A percentile compares a stretch with the other conserved stretches of the same genome.
These are phyloP conservation scores for Cynaeus angustus DNA, from an alignment of 2,888 invertebrate genomes.

Conservation along the genomic window DNA sequence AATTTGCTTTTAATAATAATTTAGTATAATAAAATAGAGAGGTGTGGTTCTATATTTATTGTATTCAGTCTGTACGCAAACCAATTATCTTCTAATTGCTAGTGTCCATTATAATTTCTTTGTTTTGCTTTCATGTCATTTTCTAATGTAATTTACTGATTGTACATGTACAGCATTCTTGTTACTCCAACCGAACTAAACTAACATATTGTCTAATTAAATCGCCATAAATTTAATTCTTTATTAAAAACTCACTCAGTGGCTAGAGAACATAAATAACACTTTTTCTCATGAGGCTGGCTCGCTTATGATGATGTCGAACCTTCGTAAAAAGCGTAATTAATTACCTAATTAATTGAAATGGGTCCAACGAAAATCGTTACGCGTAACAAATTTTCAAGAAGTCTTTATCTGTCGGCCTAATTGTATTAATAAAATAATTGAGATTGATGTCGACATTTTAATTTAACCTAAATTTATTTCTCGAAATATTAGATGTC, in stretches of 20 bases:
- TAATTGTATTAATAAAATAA: constrained; percentile 34
- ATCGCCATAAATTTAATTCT: not conserved
- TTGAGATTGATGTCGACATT: constrained; percentile 34
- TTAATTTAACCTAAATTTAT: constrained; percentile 16
- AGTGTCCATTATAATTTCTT: not conserved
- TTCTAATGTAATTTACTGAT: too few species aligned
- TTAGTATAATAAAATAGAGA: too few species aligned
- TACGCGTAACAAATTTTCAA: constrained; percentile 35
- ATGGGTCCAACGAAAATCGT: constrained; percentile 17
- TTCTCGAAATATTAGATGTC: constrained; percentile 7
- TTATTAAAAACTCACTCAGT: not conserved
- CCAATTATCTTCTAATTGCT: too few species aligned
- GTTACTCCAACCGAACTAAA: not conserved
- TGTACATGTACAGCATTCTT: not conserved
- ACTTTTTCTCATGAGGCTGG: constrained; percentile 7
- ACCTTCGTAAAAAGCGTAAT: constrained; percentile 8
- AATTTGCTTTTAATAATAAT: too few species aligned
- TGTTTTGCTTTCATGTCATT: not conserved
- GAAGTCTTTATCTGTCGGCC: constrained; percentile 23
- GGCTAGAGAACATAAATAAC: constrained; percentile 1
- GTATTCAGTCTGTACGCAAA: too few species aligned
- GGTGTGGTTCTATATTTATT: too few species aligned
- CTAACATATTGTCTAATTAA: constrained; percentile 5
- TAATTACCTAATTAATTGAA: constrained; percentile 28
- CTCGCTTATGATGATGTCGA: constrained; percentile 9